Evolutionary conservation across 2,888 invertebrate species (phyloP).

Genomic region (Ophion obscuratus): DNA sequence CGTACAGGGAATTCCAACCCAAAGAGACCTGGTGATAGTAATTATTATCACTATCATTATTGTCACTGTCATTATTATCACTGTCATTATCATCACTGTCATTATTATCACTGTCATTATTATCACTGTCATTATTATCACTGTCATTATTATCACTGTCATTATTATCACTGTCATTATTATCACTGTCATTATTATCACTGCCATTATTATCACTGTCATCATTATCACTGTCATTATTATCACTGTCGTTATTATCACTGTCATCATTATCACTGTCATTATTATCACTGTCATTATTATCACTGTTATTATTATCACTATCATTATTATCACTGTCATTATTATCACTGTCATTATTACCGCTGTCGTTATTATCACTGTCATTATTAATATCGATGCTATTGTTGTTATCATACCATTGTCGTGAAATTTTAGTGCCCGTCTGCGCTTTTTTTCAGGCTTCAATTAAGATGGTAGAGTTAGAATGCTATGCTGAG

Average conservation of each 20-base stretch:
- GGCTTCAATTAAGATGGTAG: too few relatives aligned
- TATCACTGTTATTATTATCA: neutral
- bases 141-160: neutral
- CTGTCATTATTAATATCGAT: neutral
- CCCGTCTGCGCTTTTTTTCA: too few relatives aligned
- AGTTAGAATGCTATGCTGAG: too few relatives aligned
- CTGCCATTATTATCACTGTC: neutral
- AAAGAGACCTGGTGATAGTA: neutral
- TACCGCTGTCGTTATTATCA: neutral
- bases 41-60: neutral
- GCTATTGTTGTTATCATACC: neutral
- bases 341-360: too few relatives aligned
- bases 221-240: neutral
- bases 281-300: neutral
- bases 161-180: neutral
- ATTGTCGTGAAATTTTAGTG: too few relatives aligned
- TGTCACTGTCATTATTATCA: too few relatives aligned
- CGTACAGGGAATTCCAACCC: neutral
- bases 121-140: neutral
- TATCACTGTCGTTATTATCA: too few relatives aligned
- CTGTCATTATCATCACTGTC: neutral
- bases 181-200: neutral
- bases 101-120: neutral
- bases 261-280: neutral
- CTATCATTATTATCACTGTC: neutral